Evolutionary conservation across 2,888 invertebrate species (phyloP).

Genomic region (Sarcophaga carnaria): DNA sequence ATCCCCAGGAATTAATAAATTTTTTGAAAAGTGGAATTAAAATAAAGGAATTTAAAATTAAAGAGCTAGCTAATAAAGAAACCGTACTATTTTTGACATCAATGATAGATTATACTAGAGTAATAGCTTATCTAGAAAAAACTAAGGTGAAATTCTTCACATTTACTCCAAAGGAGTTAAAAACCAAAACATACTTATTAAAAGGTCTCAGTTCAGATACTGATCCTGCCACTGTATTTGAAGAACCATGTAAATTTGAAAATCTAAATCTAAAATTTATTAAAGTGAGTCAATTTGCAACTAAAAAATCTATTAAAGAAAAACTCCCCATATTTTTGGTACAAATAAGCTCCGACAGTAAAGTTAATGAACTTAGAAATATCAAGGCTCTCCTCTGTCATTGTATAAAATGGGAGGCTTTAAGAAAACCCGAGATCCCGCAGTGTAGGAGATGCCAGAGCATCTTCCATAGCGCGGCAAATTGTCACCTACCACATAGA

Average conservation of each 20-base stretch:
- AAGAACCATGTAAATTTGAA: too few species aligned
- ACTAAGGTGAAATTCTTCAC: neutral
- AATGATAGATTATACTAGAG: neutral
- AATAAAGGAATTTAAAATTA: too few species aligned
- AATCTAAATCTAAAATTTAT: too few species aligned
- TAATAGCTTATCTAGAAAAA: neutral
- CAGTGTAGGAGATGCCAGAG: constrained; percentile 23
- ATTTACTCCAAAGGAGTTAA: constrained; percentile 1
- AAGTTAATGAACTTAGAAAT: neutral
- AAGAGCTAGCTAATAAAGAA: too few species aligned
- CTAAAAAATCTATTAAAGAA: too few species aligned
- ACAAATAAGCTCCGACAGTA: neutral
- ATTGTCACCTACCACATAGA: neutral
- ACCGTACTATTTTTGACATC: too few species aligned
- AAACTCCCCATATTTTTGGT: neutral
- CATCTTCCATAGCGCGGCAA: constrained; percentile 12
- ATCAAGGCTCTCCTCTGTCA: neutral
- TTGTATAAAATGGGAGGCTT: neutral
- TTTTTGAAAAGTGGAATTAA: too few species aligned
- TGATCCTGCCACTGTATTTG: neutral
- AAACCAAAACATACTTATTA: neutral
- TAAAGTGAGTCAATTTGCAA: too few species aligned
- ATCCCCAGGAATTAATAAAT: too few species aligned
- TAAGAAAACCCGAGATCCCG: constrained; percentile 18
- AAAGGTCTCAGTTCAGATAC: too few species aligned